These are phyloP conservation scores for Ischnura elegans DNA, from an alignment of 2,888 invertebrate genomes.

Conservation along the genomic window DNA sequence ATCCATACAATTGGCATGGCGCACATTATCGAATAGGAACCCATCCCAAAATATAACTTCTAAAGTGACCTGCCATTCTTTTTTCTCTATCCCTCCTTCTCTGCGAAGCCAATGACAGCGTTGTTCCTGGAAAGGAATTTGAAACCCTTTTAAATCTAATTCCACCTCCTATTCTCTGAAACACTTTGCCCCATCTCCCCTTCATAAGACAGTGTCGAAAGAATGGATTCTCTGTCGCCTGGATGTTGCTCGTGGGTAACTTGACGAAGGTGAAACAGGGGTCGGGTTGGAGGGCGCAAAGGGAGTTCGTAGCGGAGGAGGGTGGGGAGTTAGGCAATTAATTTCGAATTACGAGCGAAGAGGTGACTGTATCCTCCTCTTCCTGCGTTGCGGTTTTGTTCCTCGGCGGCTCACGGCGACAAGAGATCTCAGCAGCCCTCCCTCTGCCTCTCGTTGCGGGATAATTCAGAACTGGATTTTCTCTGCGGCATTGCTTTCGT, in stretches of 20 bases:
- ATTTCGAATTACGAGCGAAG: constrained; percentile 60
- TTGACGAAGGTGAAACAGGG: neutral
- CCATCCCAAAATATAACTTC: neutral
- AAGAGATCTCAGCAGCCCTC: neutral
- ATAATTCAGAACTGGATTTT: no score
- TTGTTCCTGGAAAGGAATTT: neutral
- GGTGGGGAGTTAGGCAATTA: constrained; percentile 45
- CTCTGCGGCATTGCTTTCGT: no score
- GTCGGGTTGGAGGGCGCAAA: neutral
- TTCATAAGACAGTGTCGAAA: neutral
- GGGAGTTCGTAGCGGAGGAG: neutral
- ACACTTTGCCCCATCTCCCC: neutral
- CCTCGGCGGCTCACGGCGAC: neutral
- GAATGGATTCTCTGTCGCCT: neutral
- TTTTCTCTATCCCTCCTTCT: neutral
- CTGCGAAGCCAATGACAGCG: neutral
- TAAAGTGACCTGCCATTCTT: neutral
- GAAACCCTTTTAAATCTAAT: neutral
- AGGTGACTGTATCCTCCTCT: constrained; percentile 55
- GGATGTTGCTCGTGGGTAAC: neutral
- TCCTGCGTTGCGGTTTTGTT: constrained; percentile 52
- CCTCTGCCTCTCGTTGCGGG: neutral
- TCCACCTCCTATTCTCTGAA: neutral
- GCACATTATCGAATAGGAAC: neutral
- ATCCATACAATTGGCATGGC: neutral